phyloP scores from a whole-genome alignment of 2,888 invertebrate genomes.

The Brassicogethes aeneus region DNA sequence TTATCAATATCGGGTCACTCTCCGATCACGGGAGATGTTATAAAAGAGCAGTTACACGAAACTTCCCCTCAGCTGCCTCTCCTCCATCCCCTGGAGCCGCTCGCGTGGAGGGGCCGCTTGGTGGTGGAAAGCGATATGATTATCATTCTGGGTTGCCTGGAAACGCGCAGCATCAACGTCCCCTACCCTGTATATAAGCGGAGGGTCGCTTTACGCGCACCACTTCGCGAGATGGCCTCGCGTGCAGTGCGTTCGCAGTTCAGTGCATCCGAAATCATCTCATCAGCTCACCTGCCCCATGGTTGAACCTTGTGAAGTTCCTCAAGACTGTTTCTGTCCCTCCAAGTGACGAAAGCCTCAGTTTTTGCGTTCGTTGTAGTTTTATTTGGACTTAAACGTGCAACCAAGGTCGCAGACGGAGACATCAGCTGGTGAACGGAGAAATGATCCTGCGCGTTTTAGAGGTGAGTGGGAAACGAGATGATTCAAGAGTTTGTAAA shows the following conservation, averaged over 20 bases:
- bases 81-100: slow-evolving; percentile 17
- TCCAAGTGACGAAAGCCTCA: too few relatives aligned
- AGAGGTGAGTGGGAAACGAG: neutral
- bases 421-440: neutral
- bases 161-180: slow-evolving; percentile 40
- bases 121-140: slow-evolving; percentile 38
- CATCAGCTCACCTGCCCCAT: neutral
- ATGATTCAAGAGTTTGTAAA: too few relatives aligned
- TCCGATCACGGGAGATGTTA: slow-evolving; percentile 21
- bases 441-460: neutral
- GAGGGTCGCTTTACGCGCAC: slow-evolving; percentile 33
- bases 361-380: too few relatives aligned
- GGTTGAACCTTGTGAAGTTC: neutral
- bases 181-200: slow-evolving; percentile 34
- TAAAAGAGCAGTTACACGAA: slow-evolving; percentile 29
- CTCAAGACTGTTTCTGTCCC: neutral
- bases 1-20: slow-evolving; percentile 31
- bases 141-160: slow-evolving; percentile 40
- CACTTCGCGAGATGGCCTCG: slow-evolving; percentile 29
- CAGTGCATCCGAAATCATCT: too few relatives aligned
- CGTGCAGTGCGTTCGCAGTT: slow-evolving; percentile 17
- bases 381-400: too few relatives aligned
- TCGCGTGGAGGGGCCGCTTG: slow-evolving; percentile 15
- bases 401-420: neutral
- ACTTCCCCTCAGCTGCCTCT: slow-evolving; percentile 9